Evolutionary conservation across 2,113 vertebrate genomes (phyloP).

Genomic region (Morphnarchus princeps): DNA sequence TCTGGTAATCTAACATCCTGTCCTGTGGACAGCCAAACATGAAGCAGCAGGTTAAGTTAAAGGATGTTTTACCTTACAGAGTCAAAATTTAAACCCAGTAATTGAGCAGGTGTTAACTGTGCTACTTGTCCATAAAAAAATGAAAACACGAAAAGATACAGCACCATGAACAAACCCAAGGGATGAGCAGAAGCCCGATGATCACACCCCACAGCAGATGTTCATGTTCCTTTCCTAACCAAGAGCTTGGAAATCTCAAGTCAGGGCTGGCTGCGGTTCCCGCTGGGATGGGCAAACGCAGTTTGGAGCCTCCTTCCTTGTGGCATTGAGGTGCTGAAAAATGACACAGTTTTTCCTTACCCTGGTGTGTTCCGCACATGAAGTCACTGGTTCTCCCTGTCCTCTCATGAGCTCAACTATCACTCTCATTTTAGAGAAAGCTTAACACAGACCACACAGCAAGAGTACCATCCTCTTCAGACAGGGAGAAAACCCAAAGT

Average conservation of each 20-base stretch:
- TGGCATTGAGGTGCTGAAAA: background rate
- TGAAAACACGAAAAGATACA: background rate
- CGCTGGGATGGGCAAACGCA: background rate
- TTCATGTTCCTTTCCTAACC: background rate
- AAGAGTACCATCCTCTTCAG: accelerated
- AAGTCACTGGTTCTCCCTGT: background rate
- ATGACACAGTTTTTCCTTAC: background rate
- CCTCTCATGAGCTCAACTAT: background rate
- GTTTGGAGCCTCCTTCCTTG: background rate
- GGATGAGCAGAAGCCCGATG: background rate
- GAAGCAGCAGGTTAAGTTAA: background rate
- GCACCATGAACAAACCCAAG: background rate
- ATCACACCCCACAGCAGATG: background rate
- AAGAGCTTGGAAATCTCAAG: background rate
- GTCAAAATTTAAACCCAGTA: background rate
- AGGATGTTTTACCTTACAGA: background rate
- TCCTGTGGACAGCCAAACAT: accelerated
- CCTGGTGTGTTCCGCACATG: too few species aligned
- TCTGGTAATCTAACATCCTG: background rate
- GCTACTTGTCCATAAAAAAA: background rate
- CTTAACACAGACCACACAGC: too few species aligned
- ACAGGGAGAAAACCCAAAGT: background rate
- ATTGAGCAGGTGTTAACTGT: background rate
- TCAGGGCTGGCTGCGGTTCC: background rate
- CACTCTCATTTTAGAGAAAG: background rate